These are phyloP conservation scores for Sicus ferrugineus DNA, from an alignment of 2,888 invertebrate genomes.

Conservation along the genomic window DNA sequence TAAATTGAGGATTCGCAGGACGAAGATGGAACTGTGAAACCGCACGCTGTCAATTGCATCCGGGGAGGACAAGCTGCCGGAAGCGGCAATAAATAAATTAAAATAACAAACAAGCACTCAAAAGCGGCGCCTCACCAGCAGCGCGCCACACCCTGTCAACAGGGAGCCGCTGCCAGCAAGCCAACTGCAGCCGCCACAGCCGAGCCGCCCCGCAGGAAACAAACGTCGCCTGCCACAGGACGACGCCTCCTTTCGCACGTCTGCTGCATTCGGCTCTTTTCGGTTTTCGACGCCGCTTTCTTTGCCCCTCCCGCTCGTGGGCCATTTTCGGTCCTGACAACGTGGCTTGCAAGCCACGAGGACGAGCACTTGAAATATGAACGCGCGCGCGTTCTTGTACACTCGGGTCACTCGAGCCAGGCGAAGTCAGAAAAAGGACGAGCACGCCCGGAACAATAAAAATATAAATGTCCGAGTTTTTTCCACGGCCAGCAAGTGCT, in stretches of 20 bases:
- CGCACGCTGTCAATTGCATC: conserved; percentile 23
- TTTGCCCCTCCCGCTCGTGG: conserved; percentile 27
- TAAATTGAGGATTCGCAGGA: conserved; percentile 37
- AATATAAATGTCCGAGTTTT: conserved; percentile 19
- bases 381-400: conserved; percentile 35
- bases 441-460: conserved; percentile 15
- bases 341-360: conserved; percentile 35
- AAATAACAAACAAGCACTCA: conserved; percentile 51
- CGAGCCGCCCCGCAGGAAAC: background rate
- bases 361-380: conserved; percentile 37
- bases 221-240: conserved; percentile 49
- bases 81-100: conserved; percentile 53
- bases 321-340: conserved; percentile 46
- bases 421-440: background rate
- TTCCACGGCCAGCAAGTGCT: conserved; percentile 1
- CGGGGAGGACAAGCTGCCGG: background rate
- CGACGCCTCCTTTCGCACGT: conserved; percentile 43
- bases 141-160: background rate
- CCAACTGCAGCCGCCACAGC: background rate
- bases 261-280: no score
- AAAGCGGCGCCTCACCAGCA: background rate
- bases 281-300: no score
- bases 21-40: conserved; percentile 5
- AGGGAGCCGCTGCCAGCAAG: background rate
- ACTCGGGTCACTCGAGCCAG: conserved; percentile 6